Evolutionary conservation across 2,888 invertebrate genomes (phyloP), one percentile per base, ranked within the genome.

Genomic region (Drosophila kanekoi): DNA sequence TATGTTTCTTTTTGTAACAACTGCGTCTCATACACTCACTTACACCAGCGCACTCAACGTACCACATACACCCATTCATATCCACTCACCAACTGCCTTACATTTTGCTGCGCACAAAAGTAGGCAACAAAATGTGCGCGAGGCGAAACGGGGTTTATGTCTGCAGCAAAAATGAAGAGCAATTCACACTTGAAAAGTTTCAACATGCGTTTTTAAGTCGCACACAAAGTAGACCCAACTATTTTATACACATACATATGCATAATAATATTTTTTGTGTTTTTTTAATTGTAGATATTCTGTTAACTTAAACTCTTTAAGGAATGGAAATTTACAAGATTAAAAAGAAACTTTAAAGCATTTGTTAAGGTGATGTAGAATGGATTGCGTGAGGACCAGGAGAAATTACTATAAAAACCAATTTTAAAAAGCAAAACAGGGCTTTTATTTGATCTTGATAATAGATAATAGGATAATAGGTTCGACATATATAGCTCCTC

Each of bases 151-250:
- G 65, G 67, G 66, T 70, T 37, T 52, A 56, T 66, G 80, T 86
- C 59, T 82, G 77, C 71, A 54, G 68, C 67, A 77, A 84, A 88
- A 87, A 84, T 87, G 85, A 87, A 85, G 81, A 84, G 84, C 85
- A 89, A 85, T 85, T 85, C 89, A 89, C 84, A 85, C 84, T 89
- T 89, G 89, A 79, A 87, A 84, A 84, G 80, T 87, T 82, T 85
- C 64, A 68, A 81, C 81, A 89, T 84, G 85, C 84, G 89, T 83
- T 89, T 87, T 87, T 67, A 74, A 81, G 70, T 72, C 89, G 52
- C 73, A 69, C 89, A 76, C 73, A 83, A 73, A 56, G 56, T 38
- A 38, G 37, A 72, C 64, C 56, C 72, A 84, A 89, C 87, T 87
- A 83, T 83, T 81, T 67, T 62, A 70, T 23, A 35, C n/a, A 41